phyloP scores from a whole-genome alignment of 35 echinoderm and acorn worm genomes.

The Nesometra sesokonis region DNA sequence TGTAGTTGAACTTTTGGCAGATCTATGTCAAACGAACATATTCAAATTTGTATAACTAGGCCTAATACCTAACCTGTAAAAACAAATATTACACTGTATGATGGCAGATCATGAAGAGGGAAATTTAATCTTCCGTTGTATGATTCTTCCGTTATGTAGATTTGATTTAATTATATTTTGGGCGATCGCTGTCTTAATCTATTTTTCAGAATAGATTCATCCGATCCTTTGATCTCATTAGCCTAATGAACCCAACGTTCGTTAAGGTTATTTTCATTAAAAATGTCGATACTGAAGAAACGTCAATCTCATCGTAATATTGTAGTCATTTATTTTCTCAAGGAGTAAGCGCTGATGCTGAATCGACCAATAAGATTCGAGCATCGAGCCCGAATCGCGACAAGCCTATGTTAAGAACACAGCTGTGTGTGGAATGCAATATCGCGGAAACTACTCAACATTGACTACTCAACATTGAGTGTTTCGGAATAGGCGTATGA shows the following conservation, averaged over 20 bases:
- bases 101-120: too few relatives aligned
- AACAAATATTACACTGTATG: too few relatives aligned
- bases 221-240: neutral
- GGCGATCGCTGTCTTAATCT: too few relatives aligned
- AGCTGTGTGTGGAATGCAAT: neutral
- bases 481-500: neutral
- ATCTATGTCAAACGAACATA: too few relatives aligned
- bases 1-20: too few relatives aligned
- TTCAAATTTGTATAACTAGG: too few relatives aligned
- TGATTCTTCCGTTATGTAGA: too few relatives aligned
- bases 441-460: neutral
- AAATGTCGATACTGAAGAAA: neutral
- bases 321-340: neutral
- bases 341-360: neutral
- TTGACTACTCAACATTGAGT: neutral
- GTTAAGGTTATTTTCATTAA: neutral
- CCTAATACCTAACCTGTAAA: too few relatives aligned
- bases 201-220: neutral
- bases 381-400: neutral
- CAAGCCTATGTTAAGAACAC: neutral
- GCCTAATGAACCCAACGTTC: neutral
- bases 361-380: neutral
- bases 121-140: too few relatives aligned
- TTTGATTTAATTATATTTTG: too few relatives aligned
- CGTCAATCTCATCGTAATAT: neutral